Evolutionary conservation across 2,797 vertebrate genomes (phyloP), one percentile per base, ranked within the genome.

Genomic region (Tympanoctomys barrerae): DNA sequence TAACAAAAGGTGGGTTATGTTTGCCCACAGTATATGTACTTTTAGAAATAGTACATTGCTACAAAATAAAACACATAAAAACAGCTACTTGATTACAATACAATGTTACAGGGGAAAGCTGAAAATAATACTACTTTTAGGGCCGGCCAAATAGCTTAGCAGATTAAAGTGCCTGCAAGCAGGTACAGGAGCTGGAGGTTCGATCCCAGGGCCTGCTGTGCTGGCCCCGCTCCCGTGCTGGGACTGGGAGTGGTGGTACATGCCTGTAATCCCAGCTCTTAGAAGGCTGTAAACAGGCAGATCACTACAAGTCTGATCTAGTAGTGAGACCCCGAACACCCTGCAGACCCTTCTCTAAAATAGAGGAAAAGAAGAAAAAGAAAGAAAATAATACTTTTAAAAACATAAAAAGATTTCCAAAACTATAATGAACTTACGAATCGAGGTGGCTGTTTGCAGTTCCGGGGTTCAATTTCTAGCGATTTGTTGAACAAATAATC

Each of bases 401-500:
- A 87, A 87, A 39, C 7, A 89, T 82, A 80, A 80, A 73, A 77
- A 10, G 46, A 59, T 90, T 87, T 82, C 46, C 75, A 91, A 87
- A 94, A 97, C 49, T 91, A 11, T 93, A 78, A 92, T 52, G 52
- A 46, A 99, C 99, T 99, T 98, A 99, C 99, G 98, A 99, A 99
- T 99, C 99, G 98, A 42, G 99, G 99, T 19, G 99, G 99, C 77
- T 99, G 99, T 98, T 98, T 99, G 98, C 99, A 99, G 98, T 99
- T 99, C 89, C 99, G 99, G 82, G 99, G 99, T 97, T 99, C 99
- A 31, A 99, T 99, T 97, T 99, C 99, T 91, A 99, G 97, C 36
- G 99, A 99, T 95, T 99, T 99, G 98, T 99, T 99, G 98, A 99
- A 99, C 97, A 99, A 98, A 98, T 99, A 99, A 98, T 99, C 99